Base-by-base conservation (phyloP, 2,888 invertebrate genomes). In the Drosophila peninsularis region DNA sequence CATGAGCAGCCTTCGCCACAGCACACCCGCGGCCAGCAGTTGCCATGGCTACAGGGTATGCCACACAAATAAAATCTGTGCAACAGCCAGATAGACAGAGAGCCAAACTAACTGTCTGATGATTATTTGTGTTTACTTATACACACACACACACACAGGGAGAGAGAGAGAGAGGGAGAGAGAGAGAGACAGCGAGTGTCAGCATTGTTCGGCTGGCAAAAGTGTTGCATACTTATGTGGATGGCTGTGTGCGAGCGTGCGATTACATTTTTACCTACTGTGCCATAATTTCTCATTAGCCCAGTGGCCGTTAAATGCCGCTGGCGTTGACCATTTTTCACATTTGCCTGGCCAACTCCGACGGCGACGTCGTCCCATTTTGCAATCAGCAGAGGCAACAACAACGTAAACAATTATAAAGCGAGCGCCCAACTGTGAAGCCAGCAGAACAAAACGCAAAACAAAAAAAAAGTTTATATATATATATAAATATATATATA, bases 261-360 rank as follows among this genome's bases (percentile, higher is more conserved):
- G 71, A 68, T 77, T 67, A 77, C 68, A 76, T 65, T 88, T 78
- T 66, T 68, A 70, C 75, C 71, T 65, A 80, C 68, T 81, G 79
- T 75, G 77, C 81, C 77, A 82, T 90, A 90, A 90, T 91, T 91
- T 90, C 90, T 90, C 90, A 90, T 91, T 90, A 91, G 89, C 86
- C 84, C 81, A 90, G 83, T 89, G 90, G 84, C 91, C 89, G 75
- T 75, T 75, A 73, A 75, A 78, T 75, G 79, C 64, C 62, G 78
- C 65, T 78, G 64, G 58, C 69, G 75, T 69, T 78, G 78, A 65
- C 69, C 75, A 76, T 78, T 78, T 76, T 66, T 76, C 65, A 76
- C 78, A 78, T 64, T 73, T 67, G 73, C 72, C 65, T 70, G 56
- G 19, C 5, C 24, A 14, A 0, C 44, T 1, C 13, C 44, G 10